A percentile compares a stretch with the other conserved stretches of the same genome.
phyloP scores from a whole-genome alignment of 2,888 invertebrate species.

The Thumatha senex region DNA sequence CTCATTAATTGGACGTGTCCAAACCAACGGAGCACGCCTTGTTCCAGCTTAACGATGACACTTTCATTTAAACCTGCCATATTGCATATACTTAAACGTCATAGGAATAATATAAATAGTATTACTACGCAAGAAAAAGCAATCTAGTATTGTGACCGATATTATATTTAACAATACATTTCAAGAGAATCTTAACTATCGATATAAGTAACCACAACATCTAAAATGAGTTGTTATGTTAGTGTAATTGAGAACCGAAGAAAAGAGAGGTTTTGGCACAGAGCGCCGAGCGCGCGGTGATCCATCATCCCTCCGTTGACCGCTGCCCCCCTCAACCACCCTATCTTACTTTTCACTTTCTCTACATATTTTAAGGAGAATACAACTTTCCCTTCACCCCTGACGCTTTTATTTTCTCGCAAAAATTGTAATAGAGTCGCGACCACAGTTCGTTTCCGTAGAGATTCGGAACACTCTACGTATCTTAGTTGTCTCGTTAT shows the following conservation, averaged over 20 bases:
- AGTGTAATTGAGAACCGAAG: slow-evolving; percentile 77
- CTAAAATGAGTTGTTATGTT: slow-evolving; percentile 64
- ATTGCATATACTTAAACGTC: too few relatives aligned
- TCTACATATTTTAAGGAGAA: slow-evolving; percentile 84
- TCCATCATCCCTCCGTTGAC: slow-evolving; percentile 82
- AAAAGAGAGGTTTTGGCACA: slow-evolving; percentile 64
- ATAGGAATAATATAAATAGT: too few relatives aligned
- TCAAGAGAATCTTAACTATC: too few relatives aligned
- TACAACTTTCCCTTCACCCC: slow-evolving; percentile 77
- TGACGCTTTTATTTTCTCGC: slow-evolving; percentile 67
- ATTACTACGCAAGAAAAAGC: too few relatives aligned
- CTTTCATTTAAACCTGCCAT: too few relatives aligned
- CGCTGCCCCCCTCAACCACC: slow-evolving; percentile 51
- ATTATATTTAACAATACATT: too few relatives aligned
- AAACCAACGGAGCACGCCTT: too few relatives aligned
- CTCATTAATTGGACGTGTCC: too few relatives aligned
- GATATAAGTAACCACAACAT: slow-evolving; percentile 37
- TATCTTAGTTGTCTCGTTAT: slow-evolving; percentile 69
- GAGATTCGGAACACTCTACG: slow-evolving; percentile 53
- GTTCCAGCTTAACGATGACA: too few relatives aligned
- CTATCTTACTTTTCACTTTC: slow-evolving; percentile 82
- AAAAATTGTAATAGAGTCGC: slow-evolving; percentile 65
- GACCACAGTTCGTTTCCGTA: slow-evolving; percentile 49
- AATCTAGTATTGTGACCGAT: too few relatives aligned
- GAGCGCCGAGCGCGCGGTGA: slow-evolving; percentile 59